Evolutionary conservation across 2,797 vertebrate genomes (phyloP), one percentile per base, ranked within the genome.

Genomic region (Anas acuta): DNA sequence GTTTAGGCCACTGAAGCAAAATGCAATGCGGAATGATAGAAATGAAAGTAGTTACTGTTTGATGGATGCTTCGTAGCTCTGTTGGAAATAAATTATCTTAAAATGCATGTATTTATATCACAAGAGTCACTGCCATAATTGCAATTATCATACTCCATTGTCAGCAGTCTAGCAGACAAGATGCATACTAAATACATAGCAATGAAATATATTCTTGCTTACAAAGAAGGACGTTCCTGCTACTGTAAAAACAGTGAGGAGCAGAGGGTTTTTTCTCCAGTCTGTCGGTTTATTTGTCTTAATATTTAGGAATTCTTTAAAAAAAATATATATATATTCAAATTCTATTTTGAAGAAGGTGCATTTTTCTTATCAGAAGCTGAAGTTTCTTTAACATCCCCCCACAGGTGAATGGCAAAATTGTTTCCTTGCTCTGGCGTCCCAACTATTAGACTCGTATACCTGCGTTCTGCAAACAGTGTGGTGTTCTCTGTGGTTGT

Each of bases 391-490:
- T 20, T 16, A 53, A 2, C 4, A 0, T 33, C 57, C 45, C 66
- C 33, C 13, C 1, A 2, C 6, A 0, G 54, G 32, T 71, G 28
- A 9, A 35, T 25, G 65, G 56, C 81, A 86, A 41, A 41, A 22
- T 15, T 1, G 3, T 58, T 14, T n/a, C 43, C 41, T 43, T 53
- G 71, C 69, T 33, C 67, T 53, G 25, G 32, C 67, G 58, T 67
- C 87, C 74, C 6, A 4, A 9, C 57, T 6, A 0, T 11, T 23
- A 41, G 61, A 26, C 35, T 70, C 21, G 22, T 3, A 1, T 32
- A 51, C 0, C 0, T 43, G 75, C 54, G 39, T 39, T 30, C 3
- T 33, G 60, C 72, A 47, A 78, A 19, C 57, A 61, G 4, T 23
- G 58, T 86, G 73, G 43, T 65, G 22, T 16, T 83, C 43, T 64